A percentile compares a stretch with the other conserved stretches of the same genome.
phyloP scores from a whole-genome alignment of 1,140 invertebrate species.

The Melitaea cinxia region DNA sequence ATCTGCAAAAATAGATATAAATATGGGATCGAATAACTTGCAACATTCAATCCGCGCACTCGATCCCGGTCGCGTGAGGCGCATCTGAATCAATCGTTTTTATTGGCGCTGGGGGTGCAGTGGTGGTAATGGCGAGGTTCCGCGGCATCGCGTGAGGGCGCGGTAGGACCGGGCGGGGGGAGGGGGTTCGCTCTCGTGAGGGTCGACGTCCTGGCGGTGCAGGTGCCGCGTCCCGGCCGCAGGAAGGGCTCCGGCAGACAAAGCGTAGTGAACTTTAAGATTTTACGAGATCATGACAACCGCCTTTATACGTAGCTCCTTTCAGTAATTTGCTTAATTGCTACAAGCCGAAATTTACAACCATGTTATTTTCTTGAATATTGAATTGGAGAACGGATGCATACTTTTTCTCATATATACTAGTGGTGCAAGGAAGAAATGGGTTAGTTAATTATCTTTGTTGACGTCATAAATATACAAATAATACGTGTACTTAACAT shows the following conservation, averaged over 20 bases:
- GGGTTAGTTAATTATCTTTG: too few species aligned
- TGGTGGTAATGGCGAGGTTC: constrained; percentile 16
- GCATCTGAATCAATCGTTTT: constrained; percentile 13
- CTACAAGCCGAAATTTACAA: too few species aligned
- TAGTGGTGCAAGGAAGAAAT: too few species aligned
- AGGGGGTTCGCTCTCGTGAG: constrained; percentile 1
- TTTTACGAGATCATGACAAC: not conserved
- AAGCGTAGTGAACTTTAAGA: not conserved
- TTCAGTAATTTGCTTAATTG: too few species aligned
- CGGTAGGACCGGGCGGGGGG: not conserved
- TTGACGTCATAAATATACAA: too few species aligned
- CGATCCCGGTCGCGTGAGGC: constrained; percentile 23
- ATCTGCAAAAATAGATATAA: not conserved
- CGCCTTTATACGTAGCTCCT: too few species aligned
- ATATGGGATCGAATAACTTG: not conserved
- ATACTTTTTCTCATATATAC: too few species aligned
- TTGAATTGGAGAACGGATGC: too few species aligned
- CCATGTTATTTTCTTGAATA: too few species aligned
- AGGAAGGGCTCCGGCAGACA: constrained; percentile 8
- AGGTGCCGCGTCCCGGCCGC: constrained; percentile 34
- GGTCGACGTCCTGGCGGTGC: constrained; percentile 34
- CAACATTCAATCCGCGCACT: not conserved
- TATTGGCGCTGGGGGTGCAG: constrained; percentile 1
- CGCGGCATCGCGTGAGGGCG: constrained; percentile 11
- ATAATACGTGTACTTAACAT: too few species aligned